Percentiles rank a stretch among this genome's conserved stretches.
phyloP scores from a whole-genome alignment of 2,797 vertebrate species.

The Brachymystax lenok region DNA sequence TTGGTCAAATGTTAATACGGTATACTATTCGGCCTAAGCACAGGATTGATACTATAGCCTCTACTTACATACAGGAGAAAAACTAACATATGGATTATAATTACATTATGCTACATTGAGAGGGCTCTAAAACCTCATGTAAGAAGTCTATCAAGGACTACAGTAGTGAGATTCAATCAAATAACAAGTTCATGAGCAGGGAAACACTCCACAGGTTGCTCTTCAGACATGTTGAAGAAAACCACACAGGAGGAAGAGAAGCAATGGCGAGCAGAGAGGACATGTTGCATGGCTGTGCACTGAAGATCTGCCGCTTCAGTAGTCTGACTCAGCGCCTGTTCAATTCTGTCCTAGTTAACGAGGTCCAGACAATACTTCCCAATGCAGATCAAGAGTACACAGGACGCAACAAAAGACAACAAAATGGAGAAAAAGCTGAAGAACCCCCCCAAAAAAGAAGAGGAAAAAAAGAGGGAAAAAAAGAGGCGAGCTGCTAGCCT shows the following conservation, averaged over 20 bases:
- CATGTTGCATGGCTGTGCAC: constrained; percentile 76
- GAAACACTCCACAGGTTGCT: constrained; percentile 12
- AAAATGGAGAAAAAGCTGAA: constrained; percentile 67
- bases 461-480: constrained; percentile 34
- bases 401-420: constrained; percentile 78
- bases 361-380: neutral
- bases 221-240: constrained; percentile 39
- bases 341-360: neutral
- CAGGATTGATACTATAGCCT: too few species aligned
- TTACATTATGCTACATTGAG: neutral
- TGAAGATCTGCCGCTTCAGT: constrained; percentile 60
- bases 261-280: constrained; percentile 68
- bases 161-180: neutral
- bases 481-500: constrained; percentile 65
- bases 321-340: neutral
- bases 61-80: too few species aligned
- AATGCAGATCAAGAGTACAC: constrained; percentile 86
- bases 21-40: neutral
- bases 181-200: neutral
- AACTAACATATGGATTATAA: neutral
- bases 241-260: constrained; percentile 64
- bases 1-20: neutral
- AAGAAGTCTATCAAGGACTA: constrained; percentile 6
- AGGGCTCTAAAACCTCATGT: too few species aligned
- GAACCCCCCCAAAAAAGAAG: constrained; percentile 28